Percentiles rank a stretch among this genome's conserved stretches.
Conservation (phyloP, 2,113 vertebrate species). For the Nansenia antarctica region DNA sequence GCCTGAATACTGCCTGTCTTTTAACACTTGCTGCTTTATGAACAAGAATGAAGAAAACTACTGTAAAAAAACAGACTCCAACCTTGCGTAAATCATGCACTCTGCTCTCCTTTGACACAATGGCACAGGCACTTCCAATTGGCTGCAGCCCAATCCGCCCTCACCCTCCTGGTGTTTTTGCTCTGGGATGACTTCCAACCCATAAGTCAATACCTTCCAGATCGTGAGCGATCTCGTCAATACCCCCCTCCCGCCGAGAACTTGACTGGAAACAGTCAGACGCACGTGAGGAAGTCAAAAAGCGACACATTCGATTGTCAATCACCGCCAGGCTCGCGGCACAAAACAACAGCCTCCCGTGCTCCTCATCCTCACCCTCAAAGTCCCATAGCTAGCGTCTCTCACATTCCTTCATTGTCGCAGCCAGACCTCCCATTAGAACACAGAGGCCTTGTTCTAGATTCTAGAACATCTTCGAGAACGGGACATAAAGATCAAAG, state of each 20-base stretch:
- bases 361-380: neutral
- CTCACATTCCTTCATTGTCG: constrained; percentile 10
- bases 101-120: neutral
- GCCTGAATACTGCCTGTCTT: neutral
- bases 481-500: neutral
- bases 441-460: neutral
- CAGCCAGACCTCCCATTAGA: neutral
- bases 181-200: too few relatives aligned
- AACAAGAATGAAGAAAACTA: constrained; percentile 11
- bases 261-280: neutral
- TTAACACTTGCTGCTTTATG: neutral
- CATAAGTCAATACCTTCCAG: too few relatives aligned
- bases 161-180: too few relatives aligned
- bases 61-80: neutral
- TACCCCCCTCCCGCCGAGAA: too few relatives aligned
- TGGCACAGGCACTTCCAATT: neutral
- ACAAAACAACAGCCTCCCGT: neutral
- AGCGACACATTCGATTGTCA: neutral
- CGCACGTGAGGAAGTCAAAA: neutral
- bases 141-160: neutral
- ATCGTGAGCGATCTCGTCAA: neutral
- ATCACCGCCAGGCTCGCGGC: neutral
- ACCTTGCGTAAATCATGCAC: neutral
- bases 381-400: neutral
- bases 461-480: neutral